Evolutionary conservation across 2,113 vertebrate genomes (phyloP).

Genomic region (Gallinago undulata): DNA sequence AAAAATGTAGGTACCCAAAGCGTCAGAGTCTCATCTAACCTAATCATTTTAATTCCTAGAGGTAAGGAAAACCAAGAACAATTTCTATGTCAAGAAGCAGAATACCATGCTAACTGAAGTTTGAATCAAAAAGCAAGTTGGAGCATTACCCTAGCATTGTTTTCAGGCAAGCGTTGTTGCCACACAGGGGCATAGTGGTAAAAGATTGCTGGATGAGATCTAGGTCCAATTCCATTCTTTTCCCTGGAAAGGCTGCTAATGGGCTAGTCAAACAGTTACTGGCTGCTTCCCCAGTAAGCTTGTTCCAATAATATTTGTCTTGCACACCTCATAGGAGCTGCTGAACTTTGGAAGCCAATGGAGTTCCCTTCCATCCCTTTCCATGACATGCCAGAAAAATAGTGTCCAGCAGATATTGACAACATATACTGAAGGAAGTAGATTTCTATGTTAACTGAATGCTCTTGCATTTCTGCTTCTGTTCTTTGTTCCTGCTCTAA

Average conservation of each 20-base stretch:
- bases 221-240: background rate
- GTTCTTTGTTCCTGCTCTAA: background rate
- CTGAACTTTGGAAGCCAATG: background rate
- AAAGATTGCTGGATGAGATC: background rate
- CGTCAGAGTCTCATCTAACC: background rate
- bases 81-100: background rate
- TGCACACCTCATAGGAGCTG: accelerated
- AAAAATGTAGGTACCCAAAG: background rate
- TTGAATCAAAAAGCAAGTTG: background rate
- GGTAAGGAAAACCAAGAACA: background rate
- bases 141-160: background rate
- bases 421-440: accelerated
- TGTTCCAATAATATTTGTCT: background rate
- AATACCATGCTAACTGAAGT: background rate
- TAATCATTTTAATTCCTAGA: background rate
- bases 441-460: background rate
- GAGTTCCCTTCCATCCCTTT: background rate
- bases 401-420: background rate
- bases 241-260: background rate
- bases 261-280: background rate
- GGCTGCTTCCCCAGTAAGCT: background rate
- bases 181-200: background rate
- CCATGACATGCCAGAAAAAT: background rate
- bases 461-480: background rate
- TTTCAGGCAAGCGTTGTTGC: background rate